Conservation (phyloP, 2,888 invertebrate species). For the Amphipyra tragopoginis region DNA sequence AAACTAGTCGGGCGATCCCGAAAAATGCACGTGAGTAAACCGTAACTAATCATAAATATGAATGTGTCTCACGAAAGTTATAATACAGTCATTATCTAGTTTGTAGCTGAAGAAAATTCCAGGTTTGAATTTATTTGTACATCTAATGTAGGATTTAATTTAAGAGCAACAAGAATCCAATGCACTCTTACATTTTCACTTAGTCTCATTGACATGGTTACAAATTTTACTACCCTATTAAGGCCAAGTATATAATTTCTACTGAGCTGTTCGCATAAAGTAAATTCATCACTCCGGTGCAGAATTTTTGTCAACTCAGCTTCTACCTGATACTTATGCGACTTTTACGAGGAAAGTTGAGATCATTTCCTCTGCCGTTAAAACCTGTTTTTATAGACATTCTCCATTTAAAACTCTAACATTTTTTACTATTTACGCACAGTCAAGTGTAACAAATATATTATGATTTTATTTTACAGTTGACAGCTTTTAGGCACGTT, state of each 20-base stretch:
- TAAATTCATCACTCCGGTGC: conserved; percentile 34
- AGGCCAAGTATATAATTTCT: conserved; percentile 30
- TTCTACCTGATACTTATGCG: conserved; percentile 41
- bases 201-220: conserved; percentile 5
- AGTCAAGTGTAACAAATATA: conserved; percentile 10
- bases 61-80: too few relatives aligned
- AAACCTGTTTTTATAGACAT: conserved; percentile 46
- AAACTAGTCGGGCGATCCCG: too few relatives aligned
- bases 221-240: conserved; percentile 35
- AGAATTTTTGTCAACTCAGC: conserved; percentile 52
- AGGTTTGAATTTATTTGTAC: too few relatives aligned
- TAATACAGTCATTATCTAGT: too few relatives aligned
- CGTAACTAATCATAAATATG: too few relatives aligned
- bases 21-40: too few relatives aligned
- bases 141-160: too few relatives aligned
- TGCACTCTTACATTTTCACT: conserved; percentile 1
- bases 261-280: conserved; percentile 26
- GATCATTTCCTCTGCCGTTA: conserved; percentile 42
- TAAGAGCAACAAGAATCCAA: too few relatives aligned
- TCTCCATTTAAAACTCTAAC: conserved; percentile 27
- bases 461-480: too few relatives aligned
- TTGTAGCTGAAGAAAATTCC: too few relatives aligned
- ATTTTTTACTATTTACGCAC: conserved; percentile 26
- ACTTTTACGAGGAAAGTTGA: conserved; percentile 50
- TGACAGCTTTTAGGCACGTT: too few relatives aligned